Evolutionary conservation across 2,113 vertebrate species (phyloP).

Genomic region (Polypterus bichir): DNA sequence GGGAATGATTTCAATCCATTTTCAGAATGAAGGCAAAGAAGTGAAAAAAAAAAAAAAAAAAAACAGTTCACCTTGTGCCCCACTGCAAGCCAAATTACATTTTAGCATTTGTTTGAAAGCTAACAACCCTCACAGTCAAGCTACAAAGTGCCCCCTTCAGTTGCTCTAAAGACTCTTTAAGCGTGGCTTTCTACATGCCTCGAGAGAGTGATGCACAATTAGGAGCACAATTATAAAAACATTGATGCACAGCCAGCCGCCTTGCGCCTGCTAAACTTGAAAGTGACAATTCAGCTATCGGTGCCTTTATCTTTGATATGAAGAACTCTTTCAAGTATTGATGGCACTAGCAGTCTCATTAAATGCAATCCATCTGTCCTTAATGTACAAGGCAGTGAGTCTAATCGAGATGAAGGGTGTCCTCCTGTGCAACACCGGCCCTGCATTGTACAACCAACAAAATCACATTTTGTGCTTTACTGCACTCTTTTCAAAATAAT

Average conservation of each 20-base stretch:
- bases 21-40: background rate
- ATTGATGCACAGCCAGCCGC: constrained; percentile 24
- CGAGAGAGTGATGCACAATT: constrained; percentile 30
- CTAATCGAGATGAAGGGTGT: constrained; percentile 19
- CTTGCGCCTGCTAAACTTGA: constrained; percentile 16
- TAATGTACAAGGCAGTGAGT: constrained; percentile 14
- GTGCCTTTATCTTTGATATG: constrained; percentile 27
- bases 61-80: constrained; percentile 6
- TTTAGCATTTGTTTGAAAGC: constrained; percentile 14
- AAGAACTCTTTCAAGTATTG: constrained; percentile 31
- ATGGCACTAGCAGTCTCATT: constrained; percentile 35
- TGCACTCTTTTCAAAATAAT: background rate
- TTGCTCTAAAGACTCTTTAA: constrained; percentile 13
- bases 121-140: constrained; percentile 7
- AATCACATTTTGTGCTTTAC: background rate
- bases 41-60: constrained; percentile 4
- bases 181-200: constrained; percentile 15
- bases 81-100: constrained; percentile 6
- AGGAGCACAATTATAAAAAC: constrained; percentile 34
- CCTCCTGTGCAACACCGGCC: constrained; percentile 12
- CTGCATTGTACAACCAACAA: constrained; percentile 6
- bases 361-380: constrained; percentile 40
- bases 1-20: constrained; percentile 25
- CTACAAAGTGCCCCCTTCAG: constrained; percentile 14
- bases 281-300: constrained; percentile 27